Evolutionary conservation across 1,140 invertebrate species (phyloP), one percentile per base, ranked within the genome.

Genomic region (Zaprionus ornatus): DNA sequence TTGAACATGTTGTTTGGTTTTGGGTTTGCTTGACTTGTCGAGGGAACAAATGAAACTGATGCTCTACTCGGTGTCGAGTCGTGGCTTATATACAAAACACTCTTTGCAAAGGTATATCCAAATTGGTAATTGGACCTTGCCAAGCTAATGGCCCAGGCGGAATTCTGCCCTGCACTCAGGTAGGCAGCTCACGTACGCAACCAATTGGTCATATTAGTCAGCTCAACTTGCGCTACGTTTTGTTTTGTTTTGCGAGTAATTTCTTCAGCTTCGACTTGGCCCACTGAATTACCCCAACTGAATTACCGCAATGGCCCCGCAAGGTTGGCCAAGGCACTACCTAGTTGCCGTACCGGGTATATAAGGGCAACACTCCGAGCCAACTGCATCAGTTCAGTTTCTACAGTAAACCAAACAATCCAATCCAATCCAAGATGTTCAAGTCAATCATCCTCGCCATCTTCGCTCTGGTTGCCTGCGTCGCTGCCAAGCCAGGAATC

Each of bases 1-100:
- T 92, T 91, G 84, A 91, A 86, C 91, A 92, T 92, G 6, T 69
- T 74, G 32, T 50, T 60, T 62, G 55, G 25, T 45, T n/a, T 45
- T 55, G 59, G 54, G 64, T 71, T 60, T 67, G 80, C 61, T 71
- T 78, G 32, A 80, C 68, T 77, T 72, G 79, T 72, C 50, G 59
- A 45, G 54, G 62, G 42, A 74, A 64, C 83, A 78, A 87, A 85
- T 77, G 74, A 67, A 88, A 88, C 81, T 91, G 81, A 91, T 91
- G 69, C 40, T 35, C 61, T 57, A 25, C 70, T 32, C n/a, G 63
- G 27, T 65, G 56, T 50, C 61, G 32, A 61, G 21, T 59, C 19
- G 25, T 67, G 48, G 35, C 23, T 70, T 57, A 71, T 50, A 65
- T 65, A 65, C 50, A 15, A 21, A 50, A 50, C 45, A 50, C 15